Evolutionary conservation across 37 sponge, comb jelly and placozoan species (phyloP).

Genomic region (Hexactinellida sp.): DNA sequence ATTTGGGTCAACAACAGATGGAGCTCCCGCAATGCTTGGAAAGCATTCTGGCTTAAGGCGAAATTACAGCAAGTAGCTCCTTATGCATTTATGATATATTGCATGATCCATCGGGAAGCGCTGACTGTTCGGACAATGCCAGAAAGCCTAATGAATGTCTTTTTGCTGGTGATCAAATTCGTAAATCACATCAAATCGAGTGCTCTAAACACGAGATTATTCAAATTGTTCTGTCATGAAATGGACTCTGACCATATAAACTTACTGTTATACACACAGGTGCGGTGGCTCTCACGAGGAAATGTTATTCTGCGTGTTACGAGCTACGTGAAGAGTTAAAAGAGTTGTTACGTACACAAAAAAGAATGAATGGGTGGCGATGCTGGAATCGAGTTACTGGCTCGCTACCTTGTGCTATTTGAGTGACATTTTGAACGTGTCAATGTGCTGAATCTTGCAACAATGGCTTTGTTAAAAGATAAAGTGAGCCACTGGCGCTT

Average conservation of each 20-base stretch:
- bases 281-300: slow-evolving; percentile 15
- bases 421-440: slow-evolving; percentile 17
- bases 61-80: slow-evolving; percentile 17
- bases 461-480: slow-evolving; percentile 14
- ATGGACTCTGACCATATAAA: slow-evolving; percentile 1
- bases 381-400: slow-evolving; percentile 5
- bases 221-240: slow-evolving; percentile 15
- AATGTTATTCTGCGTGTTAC: slow-evolving; percentile 13
- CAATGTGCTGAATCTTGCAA: slow-evolving; percentile 15
- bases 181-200: slow-evolving; percentile 13
- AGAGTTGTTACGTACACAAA: slow-evolving; percentile 12
- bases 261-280: not conserved
- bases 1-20: slow-evolving; percentile 12
- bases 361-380: slow-evolving; percentile 6
- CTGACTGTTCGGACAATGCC: slow-evolving; percentile 11
- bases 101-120: slow-evolving; percentile 16
- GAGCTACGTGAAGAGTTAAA: slow-evolving; percentile 17
- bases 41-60: slow-evolving; percentile 12
- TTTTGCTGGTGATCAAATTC: not conserved
- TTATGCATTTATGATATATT: slow-evolving; percentile 3
- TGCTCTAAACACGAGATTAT: slow-evolving; percentile 17
- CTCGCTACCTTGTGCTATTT: slow-evolving; percentile 5
- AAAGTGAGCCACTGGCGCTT: not conserved
- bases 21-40: slow-evolving; percentile 13
- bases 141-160: slow-evolving; percentile 8